Conservation (phyloP, 2,113 vertebrate genomes). For the Pontoporia blainvillei region DNA sequence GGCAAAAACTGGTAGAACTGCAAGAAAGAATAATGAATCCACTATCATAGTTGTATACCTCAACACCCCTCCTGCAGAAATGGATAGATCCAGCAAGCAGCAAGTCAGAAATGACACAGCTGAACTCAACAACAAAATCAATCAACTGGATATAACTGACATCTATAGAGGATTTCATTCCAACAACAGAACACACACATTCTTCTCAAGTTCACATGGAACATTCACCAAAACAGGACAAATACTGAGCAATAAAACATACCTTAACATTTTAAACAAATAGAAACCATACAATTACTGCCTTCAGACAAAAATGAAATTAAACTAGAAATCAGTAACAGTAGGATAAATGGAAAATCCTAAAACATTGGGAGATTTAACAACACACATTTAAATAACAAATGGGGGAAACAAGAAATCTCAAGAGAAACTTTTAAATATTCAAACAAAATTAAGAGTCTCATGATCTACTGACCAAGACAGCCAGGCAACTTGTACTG, state of each 20-base stretch:
- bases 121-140: neutral
- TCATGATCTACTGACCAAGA: neutral
- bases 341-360: neutral
- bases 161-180: neutral
- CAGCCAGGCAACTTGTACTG: neutral
- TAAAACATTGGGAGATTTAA: neutral
- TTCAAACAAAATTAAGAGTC: neutral
- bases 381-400: neutral
- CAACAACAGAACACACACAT: neutral
- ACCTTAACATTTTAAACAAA: neutral
- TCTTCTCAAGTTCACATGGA: neutral
- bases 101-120: neutral
- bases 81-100: neutral
- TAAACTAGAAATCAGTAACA: neutral
- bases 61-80: neutral
- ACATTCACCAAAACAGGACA: neutral
- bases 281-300: neutral
- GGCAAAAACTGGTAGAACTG: neutral
- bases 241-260: neutral
- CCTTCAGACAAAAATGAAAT: neutral
- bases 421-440: neutral
- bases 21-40: neutral
- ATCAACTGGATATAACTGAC: neutral
- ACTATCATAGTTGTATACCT: neutral
- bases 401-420: neutral